phyloP scores from a whole-genome alignment of 2,888 invertebrate species.

The Nasonovia ribisnigri region DNA sequence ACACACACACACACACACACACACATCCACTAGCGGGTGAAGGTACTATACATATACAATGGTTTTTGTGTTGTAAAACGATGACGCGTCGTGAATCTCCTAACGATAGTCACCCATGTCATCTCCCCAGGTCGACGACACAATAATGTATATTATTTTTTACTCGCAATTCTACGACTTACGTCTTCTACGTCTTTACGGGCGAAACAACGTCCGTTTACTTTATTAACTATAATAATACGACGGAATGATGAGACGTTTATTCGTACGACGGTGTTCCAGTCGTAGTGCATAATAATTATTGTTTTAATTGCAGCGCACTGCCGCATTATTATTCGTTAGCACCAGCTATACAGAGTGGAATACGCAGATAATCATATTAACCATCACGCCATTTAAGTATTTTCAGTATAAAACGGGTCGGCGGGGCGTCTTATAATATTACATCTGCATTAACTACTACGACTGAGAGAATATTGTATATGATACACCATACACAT shows the following conservation, averaged over 20 bases:
- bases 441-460: not conserved
- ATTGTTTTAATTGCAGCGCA: not conserved
- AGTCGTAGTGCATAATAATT: not conserved
- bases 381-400: not conserved
- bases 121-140: not conserved
- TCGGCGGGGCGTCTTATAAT: not conserved
- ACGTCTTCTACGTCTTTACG: not conserved
- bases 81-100: not conserved
- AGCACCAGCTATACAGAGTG: not conserved
- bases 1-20: not conserved
- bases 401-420: not conserved
- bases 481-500: not conserved
- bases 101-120: not conserved
- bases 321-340: not conserved
- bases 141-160: not conserved
- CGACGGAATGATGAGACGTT: not conserved
- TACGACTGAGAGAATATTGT: not conserved
- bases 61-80: not conserved
- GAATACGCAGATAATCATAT: constrained; percentile 5
- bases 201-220: not conserved
- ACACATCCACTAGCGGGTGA: not conserved
- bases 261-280: not conserved
- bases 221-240: not conserved
- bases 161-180: not conserved
- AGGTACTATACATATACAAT: not conserved